Conservation (phyloP, 2,797 vertebrate genomes). For the Propithecus perrieri region DNA sequence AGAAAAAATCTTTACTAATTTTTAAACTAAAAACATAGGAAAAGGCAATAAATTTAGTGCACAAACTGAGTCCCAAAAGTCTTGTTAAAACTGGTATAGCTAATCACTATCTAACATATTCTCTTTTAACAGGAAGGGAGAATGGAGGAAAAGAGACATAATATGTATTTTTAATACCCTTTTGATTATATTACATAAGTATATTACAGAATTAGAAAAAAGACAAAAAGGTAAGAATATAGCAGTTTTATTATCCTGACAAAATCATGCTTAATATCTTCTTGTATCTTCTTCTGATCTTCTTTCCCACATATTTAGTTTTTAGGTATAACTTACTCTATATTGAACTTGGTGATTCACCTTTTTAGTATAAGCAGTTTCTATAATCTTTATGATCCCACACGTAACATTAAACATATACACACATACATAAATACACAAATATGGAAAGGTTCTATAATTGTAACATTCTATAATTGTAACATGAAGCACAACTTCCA, state of each 20-base stretch:
- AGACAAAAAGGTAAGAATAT: background rate
- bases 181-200: slow-evolving; percentile 28
- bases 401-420: background rate
- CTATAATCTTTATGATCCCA: background rate
- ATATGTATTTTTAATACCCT: background rate
- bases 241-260: slow-evolving; percentile 21
- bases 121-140: background rate
- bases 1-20: background rate
- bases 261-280: background rate
- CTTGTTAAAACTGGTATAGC: background rate
- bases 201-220: background rate
- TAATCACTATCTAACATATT: background rate
- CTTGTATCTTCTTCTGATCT: background rate
- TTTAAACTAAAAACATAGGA: background rate
- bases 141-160: background rate
- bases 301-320: background rate
- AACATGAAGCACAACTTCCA: slow-evolving; percentile 30
- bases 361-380: slow-evolving; percentile 4
- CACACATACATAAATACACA: background rate
- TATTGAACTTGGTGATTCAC: background rate
- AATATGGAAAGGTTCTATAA: background rate
- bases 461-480: background rate
- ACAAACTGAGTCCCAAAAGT: background rate
- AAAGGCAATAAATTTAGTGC: background rate
- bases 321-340: background rate